Percentiles rank a stretch among this genome's conserved stretches.
These are phyloP conservation scores for Ophonus ardosiacus DNA, from an alignment of 2,888 invertebrate genomes.

Conservation along the genomic window DNA sequence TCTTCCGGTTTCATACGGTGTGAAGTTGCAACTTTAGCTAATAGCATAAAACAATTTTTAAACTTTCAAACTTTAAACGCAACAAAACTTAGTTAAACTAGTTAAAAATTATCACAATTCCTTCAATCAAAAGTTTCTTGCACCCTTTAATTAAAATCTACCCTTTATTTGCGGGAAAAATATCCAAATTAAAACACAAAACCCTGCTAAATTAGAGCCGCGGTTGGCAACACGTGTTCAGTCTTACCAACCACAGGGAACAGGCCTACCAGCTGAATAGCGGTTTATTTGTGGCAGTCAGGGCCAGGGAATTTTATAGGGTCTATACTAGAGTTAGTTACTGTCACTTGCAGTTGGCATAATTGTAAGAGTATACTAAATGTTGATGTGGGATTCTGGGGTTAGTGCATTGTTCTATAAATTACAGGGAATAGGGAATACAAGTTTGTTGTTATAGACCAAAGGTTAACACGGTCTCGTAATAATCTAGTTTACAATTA, in stretches of 20 bases:
- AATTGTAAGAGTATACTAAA: not conserved
- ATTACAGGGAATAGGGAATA: not conserved
- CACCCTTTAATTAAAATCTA: conserved; percentile 19
- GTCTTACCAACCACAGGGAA: conserved; percentile 18
- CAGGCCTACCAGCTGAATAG: not conserved
- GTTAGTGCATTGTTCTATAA: not conserved
- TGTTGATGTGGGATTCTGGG: conserved; percentile 1
- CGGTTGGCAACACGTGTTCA: conserved; percentile 37
- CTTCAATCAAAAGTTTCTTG: not conserved
- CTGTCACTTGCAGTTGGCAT: not conserved
- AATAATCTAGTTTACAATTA: too few relatives aligned
- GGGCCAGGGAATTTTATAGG: conserved; percentile 22
- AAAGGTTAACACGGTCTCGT: not conserved
- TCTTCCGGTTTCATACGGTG: conserved; percentile 7
- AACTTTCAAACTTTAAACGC: conserved; percentile 21
- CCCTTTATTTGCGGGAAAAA: conserved; percentile 38
- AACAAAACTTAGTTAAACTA: conserved; percentile 25
- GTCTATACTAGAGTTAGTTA: not conserved
- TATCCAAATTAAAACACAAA: conserved; percentile 45
- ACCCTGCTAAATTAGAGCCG: conserved; percentile 42
- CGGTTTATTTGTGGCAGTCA: conserved; percentile 26
- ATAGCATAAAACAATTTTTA: conserved; percentile 17
- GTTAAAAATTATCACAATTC: conserved; percentile 26
- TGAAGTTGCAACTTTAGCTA: conserved; percentile 20
- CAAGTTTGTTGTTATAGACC: not conserved